Evolutionary conservation across 2,113 vertebrate genomes (phyloP).

Genomic region (Ascaphus truei): DNA sequence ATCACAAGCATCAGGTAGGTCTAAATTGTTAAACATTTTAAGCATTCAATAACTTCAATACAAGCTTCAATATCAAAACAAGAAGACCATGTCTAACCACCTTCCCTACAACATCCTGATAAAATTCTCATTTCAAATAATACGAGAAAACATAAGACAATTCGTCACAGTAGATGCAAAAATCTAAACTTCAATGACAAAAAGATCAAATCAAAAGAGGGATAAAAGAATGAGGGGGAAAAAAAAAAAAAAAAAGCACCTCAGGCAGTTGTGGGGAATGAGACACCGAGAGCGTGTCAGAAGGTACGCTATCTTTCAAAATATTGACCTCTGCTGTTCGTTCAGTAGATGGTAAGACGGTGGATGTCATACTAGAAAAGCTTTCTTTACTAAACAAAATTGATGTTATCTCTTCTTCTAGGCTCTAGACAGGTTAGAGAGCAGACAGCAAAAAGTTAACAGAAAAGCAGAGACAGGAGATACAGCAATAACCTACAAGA

Average conservation of each 20-base stretch:
- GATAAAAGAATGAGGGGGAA: not conserved
- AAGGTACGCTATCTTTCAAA: slow-evolving; percentile 52
- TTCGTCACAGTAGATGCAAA: not conserved
- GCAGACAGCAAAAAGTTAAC: slow-evolving; percentile 61
- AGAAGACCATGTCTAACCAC: too few species aligned
- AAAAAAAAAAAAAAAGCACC: slow-evolving; percentile 64
- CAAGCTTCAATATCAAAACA: too few species aligned
- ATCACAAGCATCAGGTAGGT: too few species aligned
- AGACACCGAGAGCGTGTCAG: slow-evolving; percentile 52
- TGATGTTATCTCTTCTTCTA: slow-evolving; percentile 88
- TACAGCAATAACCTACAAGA: slow-evolving; percentile 48
- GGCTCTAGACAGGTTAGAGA: slow-evolving; percentile 76
- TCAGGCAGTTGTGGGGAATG: slow-evolving; percentile 55
- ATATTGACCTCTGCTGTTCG: slow-evolving; percentile 77
- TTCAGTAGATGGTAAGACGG: slow-evolving; percentile 58
- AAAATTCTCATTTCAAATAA: too few species aligned
- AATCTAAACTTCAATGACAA: not conserved
- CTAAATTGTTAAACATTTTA: too few species aligned
- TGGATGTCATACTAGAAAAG: slow-evolving; percentile 51
- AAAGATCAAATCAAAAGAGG: not conserved
- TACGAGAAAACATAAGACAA: not conserved
- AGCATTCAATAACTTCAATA: too few species aligned
- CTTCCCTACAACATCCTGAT: too few species aligned
- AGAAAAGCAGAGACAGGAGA: slow-evolving; percentile 33
- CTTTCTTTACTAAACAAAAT: slow-evolving; percentile 81